A percentile compares a stretch with the other conserved stretches of the same genome.
Evolutionary conservation across 2,113 vertebrate genomes (phyloP).

Genomic region (Cinclus cinclus): DNA sequence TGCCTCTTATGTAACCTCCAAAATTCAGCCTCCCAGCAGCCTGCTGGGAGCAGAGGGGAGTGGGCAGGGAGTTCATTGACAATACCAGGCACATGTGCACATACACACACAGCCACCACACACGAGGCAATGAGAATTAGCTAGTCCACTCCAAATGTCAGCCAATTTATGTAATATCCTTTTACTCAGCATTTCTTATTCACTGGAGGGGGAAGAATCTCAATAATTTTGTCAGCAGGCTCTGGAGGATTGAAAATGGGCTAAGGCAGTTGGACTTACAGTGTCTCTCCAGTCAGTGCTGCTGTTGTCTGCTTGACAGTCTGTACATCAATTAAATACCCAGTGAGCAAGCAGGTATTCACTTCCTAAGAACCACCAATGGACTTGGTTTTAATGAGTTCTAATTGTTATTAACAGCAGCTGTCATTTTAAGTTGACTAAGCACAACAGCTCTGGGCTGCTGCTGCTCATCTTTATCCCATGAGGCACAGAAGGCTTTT

Average conservation of each 20-base stretch:
- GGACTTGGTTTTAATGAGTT: not conserved
- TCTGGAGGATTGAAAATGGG: not conserved
- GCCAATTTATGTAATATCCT: slow-evolving; percentile 43
- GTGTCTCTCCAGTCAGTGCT: not conserved
- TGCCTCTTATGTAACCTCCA: not conserved
- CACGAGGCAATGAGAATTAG: slow-evolving; percentile 3
- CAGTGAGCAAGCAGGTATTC: not conserved
- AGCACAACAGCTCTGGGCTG: not conserved
- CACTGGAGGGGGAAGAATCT: not conserved
- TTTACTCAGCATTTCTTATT: slow-evolving; percentile 49
- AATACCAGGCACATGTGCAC: not conserved
- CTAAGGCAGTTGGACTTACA: not conserved
- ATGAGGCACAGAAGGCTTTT: not conserved
- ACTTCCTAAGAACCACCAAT: not conserved
- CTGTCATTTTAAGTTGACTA: not conserved
- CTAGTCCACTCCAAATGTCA: slow-evolving; percentile 42
- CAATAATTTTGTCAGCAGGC: not conserved
- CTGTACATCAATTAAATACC: not conserved
- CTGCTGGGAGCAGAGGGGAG: slow-evolving; percentile 11
- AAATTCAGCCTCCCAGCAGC: not conserved
- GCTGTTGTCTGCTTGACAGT: not conserved
- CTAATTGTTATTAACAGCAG: slow-evolving; percentile 12
- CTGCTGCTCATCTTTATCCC: not conserved
- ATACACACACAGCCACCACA: not conserved
- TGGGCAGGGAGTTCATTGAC: not conserved